Base-by-base conservation (phyloP, 2,113 vertebrate species). In the Genyomyrus donnyi region DNA sequence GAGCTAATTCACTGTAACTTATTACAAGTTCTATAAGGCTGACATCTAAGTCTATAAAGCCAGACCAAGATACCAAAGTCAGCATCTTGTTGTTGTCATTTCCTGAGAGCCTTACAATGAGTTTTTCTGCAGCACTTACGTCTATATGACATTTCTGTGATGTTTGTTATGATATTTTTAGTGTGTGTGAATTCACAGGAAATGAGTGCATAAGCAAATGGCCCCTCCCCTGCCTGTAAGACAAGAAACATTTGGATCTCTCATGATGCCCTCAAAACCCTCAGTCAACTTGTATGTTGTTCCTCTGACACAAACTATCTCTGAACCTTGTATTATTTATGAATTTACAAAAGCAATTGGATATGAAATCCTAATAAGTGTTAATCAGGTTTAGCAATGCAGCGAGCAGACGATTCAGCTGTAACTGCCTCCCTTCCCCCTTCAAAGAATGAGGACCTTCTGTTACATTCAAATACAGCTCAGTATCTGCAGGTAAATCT, bases 291-390 rank as follows among this genome's bases (percentile, higher is more conserved):
- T 1, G 1, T 45, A 31, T 45, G 31, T 19, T 39, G 39, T 46
- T 49, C 24, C 24, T 17, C 50, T 13, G 74, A 31, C 48, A 50
- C 88, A 83, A 83, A 31, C 46, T 3, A 13, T 35, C 70, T 83
- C 31, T 58, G 19, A 35, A 35, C 46, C 21, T 39, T 27, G 49
- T 5, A 39, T 31, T 13, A 19, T 49, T 88, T 88, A 21, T 35
- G 87, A 24, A 88, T 39, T 86, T 88, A n/a, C 45, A 58, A 87
- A 19, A 45, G 96, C 90, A 96, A 96, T 93, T 95, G 95, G 90
- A 96, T 91, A 92, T 93, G 96, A 94, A 95, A 95, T n/a, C 92
- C 96, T 5, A 70, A 70, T 52, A 48, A 70, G 27, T 27, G 52
- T 90, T 31, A 42, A 56, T 53, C 70, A 66, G 39, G 13, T 85